These are phyloP conservation scores for Pteromalus puparum DNA, from an alignment of 1,140 invertebrate genomes.

Conservation along the genomic window DNA sequence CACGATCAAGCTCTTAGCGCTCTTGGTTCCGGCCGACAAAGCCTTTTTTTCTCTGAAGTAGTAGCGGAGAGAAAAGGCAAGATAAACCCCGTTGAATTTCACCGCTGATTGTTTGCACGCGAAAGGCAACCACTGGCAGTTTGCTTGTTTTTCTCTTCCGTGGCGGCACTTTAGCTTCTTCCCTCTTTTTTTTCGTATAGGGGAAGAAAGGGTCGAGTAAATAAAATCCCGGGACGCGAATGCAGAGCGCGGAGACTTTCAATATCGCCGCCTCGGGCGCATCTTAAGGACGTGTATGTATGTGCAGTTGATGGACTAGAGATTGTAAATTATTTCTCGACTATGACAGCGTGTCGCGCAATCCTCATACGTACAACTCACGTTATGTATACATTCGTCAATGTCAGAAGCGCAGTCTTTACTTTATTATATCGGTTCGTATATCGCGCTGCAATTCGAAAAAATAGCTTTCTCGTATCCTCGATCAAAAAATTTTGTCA, in stretches of 20 bases:
- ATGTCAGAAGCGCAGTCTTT: too few species aligned
- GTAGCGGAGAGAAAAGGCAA: background rate
- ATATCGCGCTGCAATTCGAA: too few species aligned
- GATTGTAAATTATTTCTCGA: background rate
- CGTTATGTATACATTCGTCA: too few species aligned
- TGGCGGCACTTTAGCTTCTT: background rate
- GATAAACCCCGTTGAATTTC: background rate
- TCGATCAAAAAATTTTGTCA: too few species aligned
- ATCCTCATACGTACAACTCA: too few species aligned
- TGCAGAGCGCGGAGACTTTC: background rate
- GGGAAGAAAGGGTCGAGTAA: background rate
- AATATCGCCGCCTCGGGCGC: conserved; percentile 5
- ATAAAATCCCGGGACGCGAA: background rate
- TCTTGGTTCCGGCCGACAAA: too few species aligned
- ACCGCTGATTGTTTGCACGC: conserved; percentile 3
- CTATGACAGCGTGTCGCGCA: too few species aligned
- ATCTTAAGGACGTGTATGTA: background rate
- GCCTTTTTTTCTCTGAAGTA: too few species aligned
- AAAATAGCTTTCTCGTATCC: too few species aligned
- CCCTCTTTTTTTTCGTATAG: background rate
- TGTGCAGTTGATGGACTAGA: background rate
- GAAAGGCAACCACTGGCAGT: background rate
- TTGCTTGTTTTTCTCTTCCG: background rate
- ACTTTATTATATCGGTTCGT: too few species aligned
- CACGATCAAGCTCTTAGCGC: background rate